Evolutionary conservation across 2,888 invertebrate species (phyloP).

Genomic region (Autographa gamma): DNA sequence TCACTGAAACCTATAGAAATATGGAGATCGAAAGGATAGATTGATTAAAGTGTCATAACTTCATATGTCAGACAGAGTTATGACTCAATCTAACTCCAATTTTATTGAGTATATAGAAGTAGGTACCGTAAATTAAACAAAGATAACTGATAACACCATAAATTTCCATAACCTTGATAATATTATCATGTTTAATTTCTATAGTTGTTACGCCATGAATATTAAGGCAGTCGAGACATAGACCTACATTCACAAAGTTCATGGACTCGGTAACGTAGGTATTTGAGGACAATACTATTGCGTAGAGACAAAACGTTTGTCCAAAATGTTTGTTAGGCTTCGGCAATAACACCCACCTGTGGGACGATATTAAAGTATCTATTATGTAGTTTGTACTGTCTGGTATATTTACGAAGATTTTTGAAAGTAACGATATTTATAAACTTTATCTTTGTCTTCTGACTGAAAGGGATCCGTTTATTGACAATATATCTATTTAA

Average conservation of each 20-base stretch:
- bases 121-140: not conserved
- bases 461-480: no score
- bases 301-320: not conserved
- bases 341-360: constrained; percentile 15
- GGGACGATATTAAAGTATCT: constrained; percentile 15
- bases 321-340: constrained; percentile 16
- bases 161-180: not conserved
- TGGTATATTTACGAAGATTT: not conserved
- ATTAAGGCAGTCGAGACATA: not conserved
- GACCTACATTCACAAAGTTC: constrained; percentile 3
- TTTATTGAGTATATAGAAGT: not conserved
- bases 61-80: not conserved
- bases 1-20: not conserved
- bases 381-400: constrained; percentile 18
- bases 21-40: not conserved
- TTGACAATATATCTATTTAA: no score
- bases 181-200: constrained; percentile 3
- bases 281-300: constrained; percentile 2
- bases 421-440: not conserved
- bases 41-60: not conserved
- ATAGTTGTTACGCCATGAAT: not conserved
- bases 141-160: not conserved
- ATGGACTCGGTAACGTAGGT: not conserved
- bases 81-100: not conserved
- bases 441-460: no score